Percentiles rank a stretch among this genome's conserved stretches.
Evolutionary conservation across 2,797 vertebrate species (phyloP).

Genomic region (Knipowitschia caucasica): DNA sequence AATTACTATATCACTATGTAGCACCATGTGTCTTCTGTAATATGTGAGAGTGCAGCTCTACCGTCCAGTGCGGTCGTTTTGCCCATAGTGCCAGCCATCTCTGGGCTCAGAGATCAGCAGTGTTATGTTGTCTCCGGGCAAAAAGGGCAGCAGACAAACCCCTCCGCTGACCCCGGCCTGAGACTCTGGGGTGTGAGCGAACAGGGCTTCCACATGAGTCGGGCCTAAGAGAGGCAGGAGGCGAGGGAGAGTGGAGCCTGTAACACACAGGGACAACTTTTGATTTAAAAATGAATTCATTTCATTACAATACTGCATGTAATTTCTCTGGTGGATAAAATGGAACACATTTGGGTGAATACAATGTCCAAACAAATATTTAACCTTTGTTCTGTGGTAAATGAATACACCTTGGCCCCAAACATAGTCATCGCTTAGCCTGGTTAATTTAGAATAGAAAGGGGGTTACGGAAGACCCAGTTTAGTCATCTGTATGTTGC

Average conservation of each 20-base stretch:
- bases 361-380: too few species aligned
- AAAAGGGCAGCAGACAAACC: conserved; percentile 77
- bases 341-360: too few species aligned
- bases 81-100: conserved; percentile 85
- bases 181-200: conserved; percentile 68
- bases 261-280: background rate
- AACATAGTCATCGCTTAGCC: too few species aligned
- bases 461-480: too few species aligned
- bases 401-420: too few species aligned
- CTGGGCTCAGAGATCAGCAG: conserved; percentile 82
- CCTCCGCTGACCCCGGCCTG: conserved; percentile 59
- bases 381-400: too few species aligned
- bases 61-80: conserved; percentile 81
- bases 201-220: conserved; percentile 75
- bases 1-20: too few species aligned
- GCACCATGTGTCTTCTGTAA: too few species aligned
- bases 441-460: too few species aligned
- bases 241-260: conserved; percentile 78
- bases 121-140: conserved; percentile 74
- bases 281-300: background rate
- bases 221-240: conserved; percentile 73
- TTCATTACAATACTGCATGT: background rate
- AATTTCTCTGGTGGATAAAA: too few species aligned
- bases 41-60: conserved; percentile 27
- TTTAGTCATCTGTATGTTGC: too few species aligned